Evolutionary conservation across 2,797 vertebrate genomes (phyloP).

Genomic region (Numenius phaeopus): DNA sequence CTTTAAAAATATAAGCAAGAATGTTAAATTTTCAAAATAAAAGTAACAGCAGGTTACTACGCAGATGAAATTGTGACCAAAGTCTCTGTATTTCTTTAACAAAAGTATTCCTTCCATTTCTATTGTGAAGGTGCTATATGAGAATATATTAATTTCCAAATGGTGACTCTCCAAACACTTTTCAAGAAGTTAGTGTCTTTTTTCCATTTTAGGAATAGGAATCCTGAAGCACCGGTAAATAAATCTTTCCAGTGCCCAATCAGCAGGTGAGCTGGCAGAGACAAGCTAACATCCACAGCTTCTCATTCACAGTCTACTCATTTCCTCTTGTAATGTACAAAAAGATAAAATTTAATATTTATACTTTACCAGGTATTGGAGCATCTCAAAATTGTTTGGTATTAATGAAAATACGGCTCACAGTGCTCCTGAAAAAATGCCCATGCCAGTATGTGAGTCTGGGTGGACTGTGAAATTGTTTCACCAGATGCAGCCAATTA

Average conservation of each 20-base stretch:
- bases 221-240: background rate
- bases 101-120: background rate
- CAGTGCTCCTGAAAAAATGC: background rate
- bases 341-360: background rate
- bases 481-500: background rate
- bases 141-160: background rate
- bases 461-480: background rate
- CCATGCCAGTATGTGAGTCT: background rate
- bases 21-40: background rate
- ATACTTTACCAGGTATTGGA: background rate
- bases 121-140: background rate
- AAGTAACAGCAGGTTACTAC: background rate
- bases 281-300: background rate
- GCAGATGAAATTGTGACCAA: background rate
- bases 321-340: background rate
- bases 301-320: background rate
- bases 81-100: background rate
- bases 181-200: background rate
- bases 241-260: background rate
- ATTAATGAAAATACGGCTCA: background rate
- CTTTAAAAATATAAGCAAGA: background rate
- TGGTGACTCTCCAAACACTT: background rate
- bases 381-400: background rate
- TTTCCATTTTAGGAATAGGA: background rate
- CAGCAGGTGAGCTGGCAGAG: background rate